Conservation (phyloP, 1,140 invertebrate genomes). For the Drosophila insularis region DNA sequence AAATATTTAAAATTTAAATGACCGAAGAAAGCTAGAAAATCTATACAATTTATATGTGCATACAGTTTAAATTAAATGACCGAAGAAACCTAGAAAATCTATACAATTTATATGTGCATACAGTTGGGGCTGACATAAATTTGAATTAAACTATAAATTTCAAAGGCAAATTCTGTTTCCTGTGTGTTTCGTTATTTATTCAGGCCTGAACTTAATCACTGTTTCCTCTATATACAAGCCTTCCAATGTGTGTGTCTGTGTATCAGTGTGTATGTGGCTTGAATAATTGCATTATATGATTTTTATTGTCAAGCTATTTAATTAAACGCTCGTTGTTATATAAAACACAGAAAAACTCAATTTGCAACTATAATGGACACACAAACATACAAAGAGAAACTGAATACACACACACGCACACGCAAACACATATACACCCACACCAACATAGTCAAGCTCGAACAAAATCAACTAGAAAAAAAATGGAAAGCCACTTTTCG, state of each 20-base stretch:
- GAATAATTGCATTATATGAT: conserved; percentile 44
- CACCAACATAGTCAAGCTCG: conserved; percentile 37
- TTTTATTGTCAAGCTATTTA: conserved; percentile 45
- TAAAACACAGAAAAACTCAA: conserved; percentile 47
- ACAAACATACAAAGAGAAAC: conserved; percentile 16
- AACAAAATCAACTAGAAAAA: conserved; percentile 32
- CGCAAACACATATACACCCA: not conserved
- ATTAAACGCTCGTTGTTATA: conserved; percentile 39
- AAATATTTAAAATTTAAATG: too few relatives aligned
- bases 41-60: not conserved
- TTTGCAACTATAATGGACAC: conserved; percentile 56
- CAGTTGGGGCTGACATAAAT: not conserved
- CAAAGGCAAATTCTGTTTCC: not conserved
- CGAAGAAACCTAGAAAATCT: not conserved
- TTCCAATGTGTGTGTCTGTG: not conserved
- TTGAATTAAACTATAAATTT: not conserved
- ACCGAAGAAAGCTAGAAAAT: not conserved
- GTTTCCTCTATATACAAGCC: not conserved
- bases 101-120: not conserved
- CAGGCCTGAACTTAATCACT: conserved; percentile 10
- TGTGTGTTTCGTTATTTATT: not conserved
- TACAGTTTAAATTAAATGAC: not conserved
- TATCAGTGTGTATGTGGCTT: not conserved
- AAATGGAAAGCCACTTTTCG: conserved; percentile 20
- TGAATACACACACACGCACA: conserved; percentile 25